Conservation (phyloP, 2,113 vertebrate species). For the Amphiprion ocellaris region DNA sequence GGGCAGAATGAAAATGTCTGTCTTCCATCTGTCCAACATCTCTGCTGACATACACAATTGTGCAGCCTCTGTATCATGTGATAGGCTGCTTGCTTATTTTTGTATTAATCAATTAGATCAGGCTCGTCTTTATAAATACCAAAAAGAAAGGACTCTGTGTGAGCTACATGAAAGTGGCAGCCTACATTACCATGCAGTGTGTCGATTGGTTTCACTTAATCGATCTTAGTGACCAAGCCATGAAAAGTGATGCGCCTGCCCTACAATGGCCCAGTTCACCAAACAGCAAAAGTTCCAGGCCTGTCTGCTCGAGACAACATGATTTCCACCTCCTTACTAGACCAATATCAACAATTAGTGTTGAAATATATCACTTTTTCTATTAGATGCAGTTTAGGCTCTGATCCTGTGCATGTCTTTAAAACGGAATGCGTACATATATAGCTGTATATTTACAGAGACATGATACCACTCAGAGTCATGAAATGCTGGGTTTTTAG, state of each 20-base stretch:
- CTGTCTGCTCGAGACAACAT: not conserved
- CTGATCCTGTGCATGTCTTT: too few relatives aligned
- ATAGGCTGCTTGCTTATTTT: constrained; percentile 70
- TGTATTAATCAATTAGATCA: constrained; percentile 74
- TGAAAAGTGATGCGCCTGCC: constrained; percentile 65
- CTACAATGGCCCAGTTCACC: constrained; percentile 46
- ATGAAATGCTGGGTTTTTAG: too few relatives aligned
- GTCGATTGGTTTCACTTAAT: constrained; percentile 83
- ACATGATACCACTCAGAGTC: too few relatives aligned
- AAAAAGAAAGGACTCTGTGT: constrained; percentile 77
- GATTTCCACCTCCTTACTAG: not conserved
- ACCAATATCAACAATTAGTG: too few relatives aligned
- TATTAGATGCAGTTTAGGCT: too few relatives aligned
- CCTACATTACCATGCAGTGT: constrained; percentile 68
- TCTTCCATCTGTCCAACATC: constrained; percentile 10
- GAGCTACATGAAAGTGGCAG: constrained; percentile 75
- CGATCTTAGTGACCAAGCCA: constrained; percentile 62
- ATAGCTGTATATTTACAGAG: too few relatives aligned
- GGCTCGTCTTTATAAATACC: constrained; percentile 67
- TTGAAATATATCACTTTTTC: too few relatives aligned
- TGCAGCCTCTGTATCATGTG: constrained; percentile 73
- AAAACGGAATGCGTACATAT: too few relatives aligned
- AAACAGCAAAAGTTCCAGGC: constrained; percentile 4
- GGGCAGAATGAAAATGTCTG: too few relatives aligned
- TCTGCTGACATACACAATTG: constrained; percentile 48